Percentiles rank a stretch among this genome's conserved stretches.
phyloP scores from a whole-genome alignment of 1,140 invertebrate genomes.

The Megalonaias nervosa region DNA sequence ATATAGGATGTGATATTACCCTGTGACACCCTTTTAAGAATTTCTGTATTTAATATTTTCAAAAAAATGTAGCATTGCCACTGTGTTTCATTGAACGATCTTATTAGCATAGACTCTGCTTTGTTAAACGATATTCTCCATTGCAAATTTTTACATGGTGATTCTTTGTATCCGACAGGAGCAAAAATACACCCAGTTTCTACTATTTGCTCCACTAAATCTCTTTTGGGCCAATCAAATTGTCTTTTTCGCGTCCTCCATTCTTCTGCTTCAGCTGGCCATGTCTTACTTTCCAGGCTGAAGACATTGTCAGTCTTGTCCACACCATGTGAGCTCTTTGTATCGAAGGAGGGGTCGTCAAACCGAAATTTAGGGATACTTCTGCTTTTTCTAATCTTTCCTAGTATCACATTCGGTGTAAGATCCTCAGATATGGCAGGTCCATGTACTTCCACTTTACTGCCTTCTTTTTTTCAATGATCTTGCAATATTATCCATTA shows the following conservation, averaged over 20 bases:
- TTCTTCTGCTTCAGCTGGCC: neutral
- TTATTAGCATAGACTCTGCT: neutral
- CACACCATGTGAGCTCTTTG: too few species aligned
- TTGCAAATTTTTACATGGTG: neutral
- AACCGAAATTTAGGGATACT: too few species aligned
- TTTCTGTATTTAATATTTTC: neutral
- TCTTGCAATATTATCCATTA: too few species aligned
- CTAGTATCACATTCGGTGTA: too few species aligned
- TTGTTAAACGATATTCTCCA: slow-evolving; percentile 10
- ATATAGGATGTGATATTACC: too few species aligned
- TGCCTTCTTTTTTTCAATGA: too few species aligned
- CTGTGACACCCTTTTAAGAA: too few species aligned
- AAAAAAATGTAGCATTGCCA: neutral
- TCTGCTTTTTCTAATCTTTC: too few species aligned
- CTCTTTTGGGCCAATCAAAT: neutral
- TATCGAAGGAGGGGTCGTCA: too few species aligned
- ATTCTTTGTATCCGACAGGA: neutral
- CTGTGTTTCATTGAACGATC: slow-evolving; percentile 5
- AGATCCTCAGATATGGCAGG: too few species aligned
- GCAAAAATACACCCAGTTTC: neutral
- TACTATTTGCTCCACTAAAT: neutral
- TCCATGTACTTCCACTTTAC: too few species aligned
- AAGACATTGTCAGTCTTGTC: too few species aligned
- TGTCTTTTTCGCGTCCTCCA: neutral
- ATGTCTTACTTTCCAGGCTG: neutral